phyloP scores from a whole-genome alignment of 2,113 vertebrate species.

The Rhinolophus ferrumequinum region DNA sequence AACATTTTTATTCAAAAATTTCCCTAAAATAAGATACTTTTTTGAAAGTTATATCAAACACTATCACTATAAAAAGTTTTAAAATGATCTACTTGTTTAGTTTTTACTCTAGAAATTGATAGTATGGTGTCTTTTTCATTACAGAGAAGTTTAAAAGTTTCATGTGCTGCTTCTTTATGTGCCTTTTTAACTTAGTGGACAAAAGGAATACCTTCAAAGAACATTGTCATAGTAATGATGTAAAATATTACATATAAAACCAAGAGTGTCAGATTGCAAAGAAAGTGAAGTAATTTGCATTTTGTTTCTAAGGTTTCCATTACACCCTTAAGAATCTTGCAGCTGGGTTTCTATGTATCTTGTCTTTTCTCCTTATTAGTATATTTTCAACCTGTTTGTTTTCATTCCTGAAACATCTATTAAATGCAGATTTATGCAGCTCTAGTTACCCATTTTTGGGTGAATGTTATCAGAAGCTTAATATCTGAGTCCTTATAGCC shows the following conservation, averaged over 20 bases:
- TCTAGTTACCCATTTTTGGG: constrained; percentile 87
- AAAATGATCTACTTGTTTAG: constrained; percentile 65
- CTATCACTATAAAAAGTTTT: constrained; percentile 61
- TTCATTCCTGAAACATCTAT: constrained; percentile 89
- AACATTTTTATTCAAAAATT: constrained; percentile 84
- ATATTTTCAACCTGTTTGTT: constrained; percentile 86
- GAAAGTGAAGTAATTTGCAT: constrained; percentile 81
- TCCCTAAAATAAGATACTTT: constrained; percentile 77
- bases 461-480: constrained; percentile 84
- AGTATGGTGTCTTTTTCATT: constrained; percentile 44
- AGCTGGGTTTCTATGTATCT: constrained; percentile 79
- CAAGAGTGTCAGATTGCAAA: constrained; percentile 80
- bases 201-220: constrained; percentile 80
- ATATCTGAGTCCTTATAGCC: constrained; percentile 81
- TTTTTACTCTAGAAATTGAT: constrained; percentile 78
- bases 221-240: constrained; percentile 79
- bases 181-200: constrained; percentile 79
- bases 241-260: constrained; percentile 83
- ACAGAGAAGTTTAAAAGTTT: constrained; percentile 73
- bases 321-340: constrained; percentile 75
- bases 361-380: constrained; percentile 84
- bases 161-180: constrained; percentile 56
- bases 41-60: constrained; percentile 67
- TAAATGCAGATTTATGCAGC: constrained; percentile 84
- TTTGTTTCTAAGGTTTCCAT: constrained; percentile 79